These are phyloP conservation scores for Ceratosolen solmsi DNA, from an alignment of 1,140 invertebrate genomes.

Conservation along the genomic window DNA sequence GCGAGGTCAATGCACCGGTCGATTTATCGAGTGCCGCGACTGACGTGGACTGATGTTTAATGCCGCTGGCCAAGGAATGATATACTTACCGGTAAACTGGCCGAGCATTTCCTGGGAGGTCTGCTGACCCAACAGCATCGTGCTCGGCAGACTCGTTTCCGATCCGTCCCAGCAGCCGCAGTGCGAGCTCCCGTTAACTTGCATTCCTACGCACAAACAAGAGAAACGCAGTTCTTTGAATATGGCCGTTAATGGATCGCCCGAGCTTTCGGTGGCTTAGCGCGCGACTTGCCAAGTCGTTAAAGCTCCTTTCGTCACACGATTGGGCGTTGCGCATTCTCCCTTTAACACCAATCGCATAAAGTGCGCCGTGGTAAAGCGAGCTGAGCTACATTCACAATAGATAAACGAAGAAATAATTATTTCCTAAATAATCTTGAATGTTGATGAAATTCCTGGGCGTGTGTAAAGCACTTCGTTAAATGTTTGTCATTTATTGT, in stretches of 20 bases:
- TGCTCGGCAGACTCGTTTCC: conserved; percentile 70
- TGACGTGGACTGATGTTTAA: too few species aligned
- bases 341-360: too few species aligned
- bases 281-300: too few species aligned
- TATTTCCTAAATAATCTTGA: too few species aligned
- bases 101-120: conserved; percentile 70
- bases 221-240: not conserved
- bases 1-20: not conserved
- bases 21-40: not conserved
- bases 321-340: too few species aligned
- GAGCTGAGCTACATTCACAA: too few species aligned
- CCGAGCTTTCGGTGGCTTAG: too few species aligned
- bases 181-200: conserved; percentile 73
- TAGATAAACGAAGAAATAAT: too few species aligned
- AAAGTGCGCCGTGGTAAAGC: too few species aligned
- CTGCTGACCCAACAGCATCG: conserved; percentile 71
- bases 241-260: not conserved
- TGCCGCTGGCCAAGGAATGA: not conserved
- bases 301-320: not conserved
- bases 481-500: too few species aligned
- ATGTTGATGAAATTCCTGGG: too few species aligned
- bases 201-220: conserved; percentile 63
- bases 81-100: conserved; percentile 67
- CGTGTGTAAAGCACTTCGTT: too few species aligned
- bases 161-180: conserved; percentile 73